These are phyloP conservation scores for Rhagonycha lutea DNA, from an alignment of 2,888 invertebrate genomes.

Conservation along the genomic window DNA sequence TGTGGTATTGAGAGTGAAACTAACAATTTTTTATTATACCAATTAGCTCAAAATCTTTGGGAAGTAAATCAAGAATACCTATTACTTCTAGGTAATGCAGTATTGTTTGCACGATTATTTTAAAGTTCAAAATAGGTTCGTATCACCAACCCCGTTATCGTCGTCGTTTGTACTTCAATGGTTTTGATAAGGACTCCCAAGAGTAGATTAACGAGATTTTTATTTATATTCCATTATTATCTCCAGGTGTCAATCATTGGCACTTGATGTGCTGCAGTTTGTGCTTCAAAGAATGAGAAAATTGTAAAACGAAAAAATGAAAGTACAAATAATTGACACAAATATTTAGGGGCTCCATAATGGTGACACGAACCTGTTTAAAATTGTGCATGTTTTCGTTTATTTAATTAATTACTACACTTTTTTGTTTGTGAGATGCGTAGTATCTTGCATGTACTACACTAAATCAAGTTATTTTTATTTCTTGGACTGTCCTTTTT, in stretches of 20 bases:
- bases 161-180: too few relatives aligned
- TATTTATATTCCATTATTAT: too few relatives aligned
- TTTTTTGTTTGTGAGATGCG: background rate
- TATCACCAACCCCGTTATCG: background rate
- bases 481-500: background rate
- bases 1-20: background rate
- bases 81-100: conserved; percentile 47
- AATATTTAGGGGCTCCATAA: background rate
- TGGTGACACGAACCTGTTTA: background rate
- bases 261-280: too few relatives aligned
- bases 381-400: background rate
- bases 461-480: background rate
- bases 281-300: too few relatives aligned
- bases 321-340: background rate
- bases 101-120: background rate
- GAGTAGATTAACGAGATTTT: too few relatives aligned
- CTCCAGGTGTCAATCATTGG: too few relatives aligned
- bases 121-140: background rate
- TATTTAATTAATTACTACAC: background rate
- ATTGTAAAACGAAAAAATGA: background rate
- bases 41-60: conserved; percentile 49
- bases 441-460: background rate
- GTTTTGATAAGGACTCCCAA: too few relatives aligned
- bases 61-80: conserved; percentile 52
- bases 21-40: conserved; percentile 24